Conservation (phyloP, 2,888 invertebrate species). For the Schizotus pectinicornis region DNA sequence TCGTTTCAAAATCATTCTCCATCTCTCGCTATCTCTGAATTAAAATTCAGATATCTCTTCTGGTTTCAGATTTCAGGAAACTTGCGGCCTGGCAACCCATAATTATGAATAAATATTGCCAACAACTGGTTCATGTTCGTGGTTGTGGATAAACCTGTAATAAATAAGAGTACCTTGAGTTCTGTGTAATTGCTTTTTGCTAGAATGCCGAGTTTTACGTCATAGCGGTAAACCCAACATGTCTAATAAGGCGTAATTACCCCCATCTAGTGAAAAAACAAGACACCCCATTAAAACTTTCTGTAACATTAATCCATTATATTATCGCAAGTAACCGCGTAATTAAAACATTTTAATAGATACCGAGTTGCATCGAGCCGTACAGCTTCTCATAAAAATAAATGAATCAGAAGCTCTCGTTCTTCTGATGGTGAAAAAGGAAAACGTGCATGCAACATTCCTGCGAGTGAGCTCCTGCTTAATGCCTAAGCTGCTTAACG, state of each 20-base stretch:
- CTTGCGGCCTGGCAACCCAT: background rate
- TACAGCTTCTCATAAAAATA: constrained; percentile 14
- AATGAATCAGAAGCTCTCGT: too few relatives aligned
- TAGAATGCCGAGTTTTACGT: constrained; percentile 25
- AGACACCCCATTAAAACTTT: constrained; percentile 39
- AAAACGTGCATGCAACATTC: too few relatives aligned
- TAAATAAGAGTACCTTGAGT: constrained; percentile 21
- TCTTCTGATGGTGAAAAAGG: too few relatives aligned
- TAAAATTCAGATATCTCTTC: too few relatives aligned
- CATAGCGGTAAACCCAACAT: constrained; percentile 28
- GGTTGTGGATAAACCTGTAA: too few relatives aligned
- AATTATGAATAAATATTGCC: background rate
- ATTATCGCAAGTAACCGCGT: constrained; percentile 19
- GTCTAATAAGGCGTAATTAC: constrained; percentile 27
- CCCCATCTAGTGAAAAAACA: constrained; percentile 10
- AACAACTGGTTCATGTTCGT: too few relatives aligned
- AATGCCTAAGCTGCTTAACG: too few relatives aligned
- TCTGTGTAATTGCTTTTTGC: constrained; percentile 24
- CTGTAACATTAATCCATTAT: constrained; percentile 38
- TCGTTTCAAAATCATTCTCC: too few relatives aligned
- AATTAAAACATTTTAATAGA: constrained; percentile 27
- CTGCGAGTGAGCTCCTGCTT: too few relatives aligned
- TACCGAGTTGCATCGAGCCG: constrained; percentile 17
- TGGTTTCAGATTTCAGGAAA: too few relatives aligned
- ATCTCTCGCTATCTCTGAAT: too few relatives aligned